Base-by-base conservation (phyloP, 1,140 invertebrate genomes). In the Drosophila teissieri region DNA sequence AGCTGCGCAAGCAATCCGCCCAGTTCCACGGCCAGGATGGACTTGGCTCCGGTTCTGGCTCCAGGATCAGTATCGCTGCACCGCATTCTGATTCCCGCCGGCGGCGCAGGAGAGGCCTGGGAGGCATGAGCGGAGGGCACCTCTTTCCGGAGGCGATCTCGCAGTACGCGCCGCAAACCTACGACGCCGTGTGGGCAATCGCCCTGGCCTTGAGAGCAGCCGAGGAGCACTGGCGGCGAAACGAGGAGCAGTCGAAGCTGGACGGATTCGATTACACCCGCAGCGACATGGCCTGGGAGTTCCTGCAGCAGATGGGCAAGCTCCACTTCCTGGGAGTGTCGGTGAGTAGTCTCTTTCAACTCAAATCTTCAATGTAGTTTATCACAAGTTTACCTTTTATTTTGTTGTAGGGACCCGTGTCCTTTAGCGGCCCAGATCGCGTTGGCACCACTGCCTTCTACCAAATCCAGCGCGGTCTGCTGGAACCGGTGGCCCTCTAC, bases 151-250 rank as follows among this genome's bases (percentile, higher is more conserved):
- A 88, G 42, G 68, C 94, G 2, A 93, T 95, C 2, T 96, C 96
- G 1, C 94, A 94, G 49, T 97, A 94, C 81, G 95, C 96, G 0
- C 95, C 95, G 0, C 95, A 97, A 84, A 95, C 96, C 0, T 98
- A 97, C 86, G 97, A 98, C 80, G 97, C 97, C 0, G 95, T 98
- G 1, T 98, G 97, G 97, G 95, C 96, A 0, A 96, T 98, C 69
- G 96, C 96, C 0, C 81, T 97, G 12, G 95, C 96, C 0, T 90
- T 91, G 56, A 65, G 86, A 3, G 91, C 88, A 12, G 85, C 91
- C 49, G 91, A 92, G 74, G 77, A 91, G 52, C 79, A 91, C 53
- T 92, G 91, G 91, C 77, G 79, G 0, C 82, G 65, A 31, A 73
- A 82, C 40, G 80, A 90, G 22, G 73, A 70, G 4, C 76, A 86